Evolutionary conservation across 2,797 vertebrate species (phyloP).

Genomic region (Tenualosa ilisha): DNA sequence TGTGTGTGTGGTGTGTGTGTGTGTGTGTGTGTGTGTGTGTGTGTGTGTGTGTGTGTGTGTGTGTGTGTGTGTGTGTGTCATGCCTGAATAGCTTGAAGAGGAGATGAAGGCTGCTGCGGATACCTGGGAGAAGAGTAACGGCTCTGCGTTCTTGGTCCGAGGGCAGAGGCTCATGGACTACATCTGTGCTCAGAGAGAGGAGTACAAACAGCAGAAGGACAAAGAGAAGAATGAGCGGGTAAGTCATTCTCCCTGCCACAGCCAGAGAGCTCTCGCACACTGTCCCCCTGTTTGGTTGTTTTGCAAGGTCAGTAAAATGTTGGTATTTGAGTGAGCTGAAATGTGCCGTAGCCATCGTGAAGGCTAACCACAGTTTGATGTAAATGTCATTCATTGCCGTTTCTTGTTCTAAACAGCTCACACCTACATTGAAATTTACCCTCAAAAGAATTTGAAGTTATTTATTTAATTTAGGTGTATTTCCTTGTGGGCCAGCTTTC

Average conservation of each 20-base stretch:
- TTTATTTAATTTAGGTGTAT: neutral
- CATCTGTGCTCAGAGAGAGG: conserved; percentile 63
- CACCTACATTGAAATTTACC: neutral
- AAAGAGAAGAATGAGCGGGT: conserved; percentile 65
- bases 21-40: neutral
- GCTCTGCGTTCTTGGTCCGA: conserved; percentile 57
- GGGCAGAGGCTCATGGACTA: conserved; percentile 63
- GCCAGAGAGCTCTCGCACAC: neutral
- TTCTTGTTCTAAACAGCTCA: neutral
- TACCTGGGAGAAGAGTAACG: conserved; percentile 59
- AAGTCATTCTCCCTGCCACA: conserved; percentile 32
- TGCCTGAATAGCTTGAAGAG: conserved; percentile 62
- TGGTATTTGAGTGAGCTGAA: neutral
- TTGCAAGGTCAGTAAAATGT: neutral
- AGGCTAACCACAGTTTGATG: neutral
- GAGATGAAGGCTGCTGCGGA: conserved; percentile 60
- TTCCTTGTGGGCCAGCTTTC: neutral
- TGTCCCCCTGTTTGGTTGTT: neutral
- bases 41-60: neutral
- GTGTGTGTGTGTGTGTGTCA: neutral
- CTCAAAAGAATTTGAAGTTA: neutral
- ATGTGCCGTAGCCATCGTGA: neutral
- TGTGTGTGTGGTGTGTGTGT: neutral
- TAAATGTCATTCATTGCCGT: neutral
- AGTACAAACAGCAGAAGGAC: conserved; percentile 61